Base-by-base conservation (phyloP, 2,113 vertebrate species). In the Nanorana parkeri region DNA sequence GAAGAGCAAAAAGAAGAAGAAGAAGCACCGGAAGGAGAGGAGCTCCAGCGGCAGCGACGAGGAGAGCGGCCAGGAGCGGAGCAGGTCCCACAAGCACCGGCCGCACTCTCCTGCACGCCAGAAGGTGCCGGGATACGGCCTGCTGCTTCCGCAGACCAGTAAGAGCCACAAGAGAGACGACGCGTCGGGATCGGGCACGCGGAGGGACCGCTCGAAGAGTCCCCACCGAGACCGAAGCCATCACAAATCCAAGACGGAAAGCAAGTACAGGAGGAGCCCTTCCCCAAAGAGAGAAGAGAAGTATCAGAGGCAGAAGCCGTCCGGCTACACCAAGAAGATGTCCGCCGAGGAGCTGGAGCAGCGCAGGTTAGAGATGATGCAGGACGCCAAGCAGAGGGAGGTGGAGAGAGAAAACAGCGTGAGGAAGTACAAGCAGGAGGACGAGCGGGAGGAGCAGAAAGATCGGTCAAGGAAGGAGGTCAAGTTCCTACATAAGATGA, bases 401-500 rank as follows among this genome's bases (percentile, higher is more conserved):
- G 92, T 96, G 74, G 95, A 98, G 85, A 87, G 97, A 36, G 93
- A 93, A 19, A 92, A 88, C 78, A 96, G 92, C 68, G 93, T 99
- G 20, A 89, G 86, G 84, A 93, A 84, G 15, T 98, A 99, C 20
- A 92, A 89, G 4, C 90, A 80, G 78, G 95, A 97, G 63, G 96
- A 99, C 0, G 95, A 98, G 72, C 88, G 89, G 76, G 95, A 98
- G 66, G 87, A 86, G 77, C 89, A 92, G 52, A 87, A 88, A 84
- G 89, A 96, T 61, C 89, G 85, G 82, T 92, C 93, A 4, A 89
- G 86, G 1, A 84, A 86, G 0, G 94, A 97, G 0, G 93, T 94
- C 32, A 94, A 92, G 54, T 99, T 99, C 85, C 93, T 99, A 84
- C 95, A 97, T 99, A 85, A 94, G 23, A 92, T 99, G 89, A 99